phyloP scores from a whole-genome alignment of 1,140 invertebrate genomes.

The Temnothorax nylanderi region DNA sequence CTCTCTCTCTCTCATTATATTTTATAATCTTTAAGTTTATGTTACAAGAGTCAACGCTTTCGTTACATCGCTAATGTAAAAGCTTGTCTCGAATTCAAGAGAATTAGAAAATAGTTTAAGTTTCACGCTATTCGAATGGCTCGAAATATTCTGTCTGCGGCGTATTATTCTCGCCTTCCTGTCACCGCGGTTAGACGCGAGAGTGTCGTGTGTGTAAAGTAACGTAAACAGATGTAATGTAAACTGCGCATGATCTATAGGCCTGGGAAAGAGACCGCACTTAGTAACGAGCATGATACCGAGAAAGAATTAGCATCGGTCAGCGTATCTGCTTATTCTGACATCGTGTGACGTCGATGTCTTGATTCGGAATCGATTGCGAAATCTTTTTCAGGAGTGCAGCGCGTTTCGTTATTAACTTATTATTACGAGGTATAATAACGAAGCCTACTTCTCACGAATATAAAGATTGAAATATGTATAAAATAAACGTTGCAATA shows the following conservation, averaged over 20 bases:
- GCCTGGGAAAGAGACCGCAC: slow-evolving; percentile 69
- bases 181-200: slow-evolving; percentile 45
- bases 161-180: slow-evolving; percentile 57
- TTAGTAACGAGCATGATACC: slow-evolving; percentile 30
- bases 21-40: neutral
- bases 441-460: neutral
- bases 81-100: neutral
- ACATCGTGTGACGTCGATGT: neutral
- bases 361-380: slow-evolving; percentile 14
- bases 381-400: neutral
- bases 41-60: neutral
- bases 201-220: slow-evolving; percentile 66
- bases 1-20: neutral
- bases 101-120: neutral
- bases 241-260: slow-evolving; percentile 55
- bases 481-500: neutral
- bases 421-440: neutral
- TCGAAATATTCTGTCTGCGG: slow-evolving; percentile 39
- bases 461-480: neutral
- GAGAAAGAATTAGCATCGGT: slow-evolving; percentile 55
- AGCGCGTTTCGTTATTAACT: neutral
- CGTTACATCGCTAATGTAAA: neutral
- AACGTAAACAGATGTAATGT: slow-evolving; percentile 75
- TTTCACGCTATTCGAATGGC: neutral
- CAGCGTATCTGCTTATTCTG: slow-evolving; percentile 8